A percentile compares a stretch with the other conserved stretches of the same genome.
These are phyloP conservation scores for Tenualosa ilisha DNA, from an alignment of 2,797 vertebrate species.

Conservation along the genomic window DNA sequence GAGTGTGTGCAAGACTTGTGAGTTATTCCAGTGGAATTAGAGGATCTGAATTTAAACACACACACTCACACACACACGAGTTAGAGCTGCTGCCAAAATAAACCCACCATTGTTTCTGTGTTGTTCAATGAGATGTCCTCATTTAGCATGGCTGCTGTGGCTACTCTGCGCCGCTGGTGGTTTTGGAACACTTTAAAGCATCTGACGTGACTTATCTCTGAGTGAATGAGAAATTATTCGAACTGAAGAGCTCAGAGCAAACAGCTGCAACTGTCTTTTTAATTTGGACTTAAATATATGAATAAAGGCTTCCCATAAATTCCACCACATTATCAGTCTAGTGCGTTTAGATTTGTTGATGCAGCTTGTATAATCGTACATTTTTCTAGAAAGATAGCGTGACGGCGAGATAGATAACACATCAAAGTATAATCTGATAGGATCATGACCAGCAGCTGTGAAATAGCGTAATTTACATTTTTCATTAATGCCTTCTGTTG, in stretches of 20 bases:
- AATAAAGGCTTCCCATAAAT: neutral
- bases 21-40: neutral
- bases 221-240: neutral
- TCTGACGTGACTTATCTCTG: neutral
- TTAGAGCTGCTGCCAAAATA: neutral
- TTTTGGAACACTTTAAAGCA: neutral
- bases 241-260: neutral
- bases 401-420: neutral
- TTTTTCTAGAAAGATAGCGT: neutral
- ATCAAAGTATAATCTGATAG: constrained; percentile 21
- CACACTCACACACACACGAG: constrained; percentile 15
- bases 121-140: neutral
- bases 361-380: neutral
- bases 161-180: neutral
- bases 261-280: neutral
- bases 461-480: constrained; percentile 8
- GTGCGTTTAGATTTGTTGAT: neutral
- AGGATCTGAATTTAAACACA: neutral
- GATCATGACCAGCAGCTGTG: neutral
- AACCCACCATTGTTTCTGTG: neutral
- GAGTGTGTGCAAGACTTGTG: neutral
- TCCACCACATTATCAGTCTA: neutral
- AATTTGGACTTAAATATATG: neutral
- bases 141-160: neutral
- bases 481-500: neutral